Evolutionary conservation across 2,797 vertebrate genomes (phyloP).

Genomic region (Tadarida brasiliensis): DNA sequence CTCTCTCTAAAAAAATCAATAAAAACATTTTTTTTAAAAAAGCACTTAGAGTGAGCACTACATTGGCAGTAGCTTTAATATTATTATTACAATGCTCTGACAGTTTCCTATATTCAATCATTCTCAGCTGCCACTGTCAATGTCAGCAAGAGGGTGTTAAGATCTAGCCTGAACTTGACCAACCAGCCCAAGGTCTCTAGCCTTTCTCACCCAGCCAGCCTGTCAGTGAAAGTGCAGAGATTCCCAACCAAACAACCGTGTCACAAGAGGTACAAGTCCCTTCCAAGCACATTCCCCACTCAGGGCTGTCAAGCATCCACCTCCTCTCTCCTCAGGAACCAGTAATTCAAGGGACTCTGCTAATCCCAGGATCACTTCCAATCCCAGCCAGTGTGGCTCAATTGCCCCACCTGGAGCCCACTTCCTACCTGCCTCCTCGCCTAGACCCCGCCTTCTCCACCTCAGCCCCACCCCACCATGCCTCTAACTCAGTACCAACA

Average conservation of each 20-base stretch:
- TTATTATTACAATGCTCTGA: not conserved
- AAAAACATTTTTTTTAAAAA: not conserved
- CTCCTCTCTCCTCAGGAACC: not conserved
- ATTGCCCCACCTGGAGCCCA: not conserved
- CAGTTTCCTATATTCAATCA: not conserved
- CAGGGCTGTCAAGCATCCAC: not conserved
- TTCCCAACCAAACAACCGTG: not conserved
- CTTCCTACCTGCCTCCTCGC: not conserved
- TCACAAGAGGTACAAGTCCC: not conserved
- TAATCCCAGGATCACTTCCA: not conserved
- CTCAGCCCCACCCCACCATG: not conserved
- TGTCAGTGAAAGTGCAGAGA: not conserved
- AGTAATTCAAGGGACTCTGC: not conserved
- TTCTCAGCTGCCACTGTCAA: not conserved
- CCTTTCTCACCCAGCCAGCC: slow-evolving; percentile 48
- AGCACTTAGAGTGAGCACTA: not conserved
- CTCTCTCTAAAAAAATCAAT: no score
- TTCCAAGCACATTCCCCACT: not conserved
- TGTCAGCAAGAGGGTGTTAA: slow-evolving; percentile 20
- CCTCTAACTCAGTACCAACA: not conserved
- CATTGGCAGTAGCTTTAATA: not conserved
- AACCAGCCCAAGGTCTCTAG: not conserved
- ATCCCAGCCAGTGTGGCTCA: not conserved
- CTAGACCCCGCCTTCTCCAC: no score
- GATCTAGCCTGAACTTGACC: slow-evolving; percentile 43